A percentile compares a stretch with the other conserved stretches of the same genome.
These are phyloP conservation scores for Melieria picta DNA, from an alignment of 2,888 invertebrate species.

Conservation along the genomic window DNA sequence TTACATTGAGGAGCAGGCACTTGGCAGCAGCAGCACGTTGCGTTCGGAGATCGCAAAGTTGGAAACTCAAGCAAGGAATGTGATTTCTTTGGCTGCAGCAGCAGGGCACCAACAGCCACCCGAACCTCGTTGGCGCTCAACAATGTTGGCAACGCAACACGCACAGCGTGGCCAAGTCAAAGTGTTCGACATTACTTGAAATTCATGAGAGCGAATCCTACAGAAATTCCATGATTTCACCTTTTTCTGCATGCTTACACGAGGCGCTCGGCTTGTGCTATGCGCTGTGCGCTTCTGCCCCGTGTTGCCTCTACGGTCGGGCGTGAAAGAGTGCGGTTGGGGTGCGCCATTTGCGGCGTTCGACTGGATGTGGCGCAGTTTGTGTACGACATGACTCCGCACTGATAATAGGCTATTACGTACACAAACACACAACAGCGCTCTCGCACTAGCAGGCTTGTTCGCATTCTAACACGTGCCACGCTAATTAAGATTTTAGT, in stretches of 20 bases:
- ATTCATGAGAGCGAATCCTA: slow-evolving; percentile 39
- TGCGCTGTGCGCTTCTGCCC: neutral
- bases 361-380: neutral
- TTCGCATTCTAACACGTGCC: slow-evolving; percentile 18
- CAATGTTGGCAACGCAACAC: too few species aligned
- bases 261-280: neutral
- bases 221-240: slow-evolving; percentile 34
- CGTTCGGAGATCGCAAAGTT: slow-evolving; percentile 52
- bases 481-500: slow-evolving; percentile 32
- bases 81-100: slow-evolving; percentile 58
- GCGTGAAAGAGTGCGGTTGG: slow-evolving; percentile 10
- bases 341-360: neutral
- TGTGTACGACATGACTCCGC: slow-evolving; percentile 1
- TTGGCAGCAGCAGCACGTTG: slow-evolving; percentile 30
- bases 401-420: slow-evolving; percentile 22
- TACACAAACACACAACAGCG: neutral
- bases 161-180: too few species aligned
- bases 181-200: slow-evolving; percentile 1
- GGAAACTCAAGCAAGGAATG: slow-evolving; percentile 54
- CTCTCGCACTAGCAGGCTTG: slow-evolving; percentile 12
- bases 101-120: neutral
- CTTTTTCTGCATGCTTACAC: slow-evolving; percentile 29
- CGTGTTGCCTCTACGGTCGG: neutral
- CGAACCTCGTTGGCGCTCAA: too few species aligned
- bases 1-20: neutral